Percentiles rank a stretch among this genome's conserved stretches.
phyloP scores from a whole-genome alignment of 2,113 vertebrate genomes.

The Cyphomyrus discorhynchus region DNA sequence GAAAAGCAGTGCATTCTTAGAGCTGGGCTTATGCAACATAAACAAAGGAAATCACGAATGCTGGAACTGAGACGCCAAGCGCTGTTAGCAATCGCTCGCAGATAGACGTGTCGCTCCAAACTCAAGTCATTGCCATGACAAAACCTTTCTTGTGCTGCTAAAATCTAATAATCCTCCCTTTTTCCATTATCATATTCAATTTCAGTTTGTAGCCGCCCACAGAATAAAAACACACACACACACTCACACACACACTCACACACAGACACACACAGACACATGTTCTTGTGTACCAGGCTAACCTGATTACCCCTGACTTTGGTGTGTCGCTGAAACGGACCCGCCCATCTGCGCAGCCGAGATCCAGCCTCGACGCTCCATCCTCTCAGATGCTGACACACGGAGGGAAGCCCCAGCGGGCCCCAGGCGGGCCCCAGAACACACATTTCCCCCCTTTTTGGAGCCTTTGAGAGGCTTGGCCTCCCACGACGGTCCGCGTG shows the following conservation, averaged over 20 bases:
- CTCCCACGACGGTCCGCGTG: neutral
- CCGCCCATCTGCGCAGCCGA: conserved; percentile 23
- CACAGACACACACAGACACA: conserved; percentile 31
- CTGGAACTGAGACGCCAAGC: conserved; percentile 34
- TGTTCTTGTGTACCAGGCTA: conserved; percentile 46
- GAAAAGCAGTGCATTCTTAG: conserved; percentile 38
- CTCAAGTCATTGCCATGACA: conserved; percentile 22
- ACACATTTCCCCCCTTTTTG: neutral
- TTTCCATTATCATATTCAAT: conserved; percentile 61
- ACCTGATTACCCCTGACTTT: conserved; percentile 46
- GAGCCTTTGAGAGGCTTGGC: neutral
- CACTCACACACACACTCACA: conserved; percentile 34
- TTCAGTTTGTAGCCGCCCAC: conserved; percentile 53
- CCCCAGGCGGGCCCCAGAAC: neutral
- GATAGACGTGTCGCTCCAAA: conserved; percentile 28
- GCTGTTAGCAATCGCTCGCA: conserved; percentile 33
- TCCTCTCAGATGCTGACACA: neutral
- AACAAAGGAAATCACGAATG: conserved; percentile 36
- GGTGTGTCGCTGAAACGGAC: conserved; percentile 32
- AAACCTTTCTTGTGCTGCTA: conserved; percentile 36
- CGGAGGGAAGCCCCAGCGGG: neutral
- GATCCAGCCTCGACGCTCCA: conserved; percentile 21
- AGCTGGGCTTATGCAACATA: conserved; percentile 46
- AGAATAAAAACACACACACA: conserved; percentile 37
- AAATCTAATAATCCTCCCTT: conserved; percentile 54